phyloP scores from a whole-genome alignment of 2,113 vertebrate species.

The Panurus biarmicus region DNA sequence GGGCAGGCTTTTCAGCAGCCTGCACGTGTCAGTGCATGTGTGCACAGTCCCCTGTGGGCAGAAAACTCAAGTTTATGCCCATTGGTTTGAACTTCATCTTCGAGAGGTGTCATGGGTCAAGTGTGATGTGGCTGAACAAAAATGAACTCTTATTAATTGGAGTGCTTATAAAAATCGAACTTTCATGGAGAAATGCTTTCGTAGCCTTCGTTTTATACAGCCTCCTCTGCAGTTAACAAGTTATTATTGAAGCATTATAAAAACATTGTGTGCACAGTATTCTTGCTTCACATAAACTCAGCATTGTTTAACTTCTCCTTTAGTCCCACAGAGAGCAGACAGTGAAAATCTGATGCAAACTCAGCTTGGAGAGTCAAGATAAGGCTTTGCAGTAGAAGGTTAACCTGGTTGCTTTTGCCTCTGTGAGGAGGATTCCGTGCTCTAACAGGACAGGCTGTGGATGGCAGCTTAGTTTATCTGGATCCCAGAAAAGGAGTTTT shows the following conservation, averaged over 20 bases:
- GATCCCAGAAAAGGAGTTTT: background rate
- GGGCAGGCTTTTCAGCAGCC: background rate
- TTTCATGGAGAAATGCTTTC: background rate
- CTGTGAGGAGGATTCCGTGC: background rate
- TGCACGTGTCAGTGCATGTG: rapidly evolving
- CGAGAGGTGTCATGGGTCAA: background rate
- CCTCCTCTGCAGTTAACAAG: background rate
- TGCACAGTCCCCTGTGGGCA: background rate
- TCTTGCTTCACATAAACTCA: background rate
- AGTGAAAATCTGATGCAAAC: background rate
- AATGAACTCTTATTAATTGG: background rate
- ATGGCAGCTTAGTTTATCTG: background rate
- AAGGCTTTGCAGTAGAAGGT: background rate
- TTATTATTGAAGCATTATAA: background rate
- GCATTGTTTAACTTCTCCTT: background rate
- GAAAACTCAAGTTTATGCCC: background rate
- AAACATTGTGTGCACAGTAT: background rate
- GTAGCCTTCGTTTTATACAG: background rate
- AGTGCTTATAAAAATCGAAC: background rate
- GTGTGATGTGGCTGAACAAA: background rate
- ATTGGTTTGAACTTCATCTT: background rate
- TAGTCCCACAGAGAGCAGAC: background rate
- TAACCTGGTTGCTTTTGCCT: background rate
- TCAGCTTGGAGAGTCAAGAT: background rate
- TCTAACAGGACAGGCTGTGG: background rate